Conservation (phyloP, 2,888 invertebrate genomes). For the Nemapogon koenigi region DNA sequence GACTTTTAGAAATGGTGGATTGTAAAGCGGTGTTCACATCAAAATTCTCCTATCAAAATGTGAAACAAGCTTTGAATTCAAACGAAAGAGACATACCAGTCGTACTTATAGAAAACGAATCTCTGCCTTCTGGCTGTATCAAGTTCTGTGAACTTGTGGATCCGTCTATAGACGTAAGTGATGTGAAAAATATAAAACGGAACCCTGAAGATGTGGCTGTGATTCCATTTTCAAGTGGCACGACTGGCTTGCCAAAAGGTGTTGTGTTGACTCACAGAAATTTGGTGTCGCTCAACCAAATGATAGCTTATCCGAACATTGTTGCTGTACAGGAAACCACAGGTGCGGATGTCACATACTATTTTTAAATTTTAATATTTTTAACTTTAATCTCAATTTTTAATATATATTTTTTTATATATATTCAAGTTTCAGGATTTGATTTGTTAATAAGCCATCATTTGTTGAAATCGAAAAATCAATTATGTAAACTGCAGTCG, state of each 20-base stretch:
- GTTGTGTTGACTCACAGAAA: slow-evolving; percentile 71
- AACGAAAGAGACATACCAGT: slow-evolving; percentile 56
- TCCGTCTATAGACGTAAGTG: slow-evolving; percentile 52
- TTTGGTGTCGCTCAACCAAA: slow-evolving; percentile 52
- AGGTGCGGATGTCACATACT: slow-evolving; percentile 25
- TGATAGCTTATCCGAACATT: slow-evolving; percentile 41
- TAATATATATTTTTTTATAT: too few relatives aligned
- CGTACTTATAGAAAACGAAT: slow-evolving; percentile 45
- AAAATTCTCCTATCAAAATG: slow-evolving; percentile 51
- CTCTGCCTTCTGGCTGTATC: slow-evolving; percentile 63
- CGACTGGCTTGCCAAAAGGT: slow-evolving; percentile 83
- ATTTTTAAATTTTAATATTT: too few relatives aligned
- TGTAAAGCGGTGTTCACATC: slow-evolving; percentile 72
- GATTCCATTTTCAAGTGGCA: slow-evolving; percentile 86
- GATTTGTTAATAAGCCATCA: too few relatives aligned
- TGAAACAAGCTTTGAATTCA: slow-evolving; percentile 49
- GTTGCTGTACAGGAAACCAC: slow-evolving; percentile 33
- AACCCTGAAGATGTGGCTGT: slow-evolving; percentile 67
- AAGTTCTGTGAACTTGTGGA: slow-evolving; percentile 70
- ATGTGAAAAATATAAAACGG: slow-evolving; percentile 45
- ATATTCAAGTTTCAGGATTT: too few relatives aligned
- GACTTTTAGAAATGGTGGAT: slow-evolving; percentile 66
- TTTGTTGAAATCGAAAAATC: too few relatives aligned
- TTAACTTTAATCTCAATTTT: too few relatives aligned
- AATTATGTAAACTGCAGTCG: too few relatives aligned